Evolutionary conservation across 2,888 invertebrate genomes (phyloP).

Genomic region (Eilema caniola): DNA sequence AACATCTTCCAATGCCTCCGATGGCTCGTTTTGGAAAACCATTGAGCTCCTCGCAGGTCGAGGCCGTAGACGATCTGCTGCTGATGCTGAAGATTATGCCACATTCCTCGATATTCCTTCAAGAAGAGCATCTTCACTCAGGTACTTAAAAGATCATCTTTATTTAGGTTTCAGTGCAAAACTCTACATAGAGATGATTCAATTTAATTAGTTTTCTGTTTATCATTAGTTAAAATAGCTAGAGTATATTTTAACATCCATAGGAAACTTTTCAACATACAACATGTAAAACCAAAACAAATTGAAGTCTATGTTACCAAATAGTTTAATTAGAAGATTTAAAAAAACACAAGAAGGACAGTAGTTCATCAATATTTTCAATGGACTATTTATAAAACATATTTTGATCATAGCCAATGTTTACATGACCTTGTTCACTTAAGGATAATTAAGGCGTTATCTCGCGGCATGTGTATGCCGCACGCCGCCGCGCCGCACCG

Average conservation of each 20-base stretch:
- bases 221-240: too few relatives aligned
- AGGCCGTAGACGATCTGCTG: constrained; percentile 80
- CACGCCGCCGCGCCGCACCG: neutral
- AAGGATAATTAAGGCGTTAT: constrained; percentile 41
- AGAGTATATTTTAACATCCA: neutral
- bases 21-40: constrained; percentile 88
- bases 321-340: neutral
- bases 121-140: constrained; percentile 73
- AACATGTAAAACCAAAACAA: neutral
- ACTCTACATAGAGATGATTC: neutral
- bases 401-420: constrained; percentile 31
- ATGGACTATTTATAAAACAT: constrained; percentile 25
- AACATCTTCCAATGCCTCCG: constrained; percentile 76
- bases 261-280: neutral
- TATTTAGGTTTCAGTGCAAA: neutral
- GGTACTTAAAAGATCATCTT: constrained; percentile 59
- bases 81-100: constrained; percentile 73
- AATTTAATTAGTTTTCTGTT: too few relatives aligned
- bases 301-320: neutral
- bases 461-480: constrained; percentile 25
- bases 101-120: constrained; percentile 55
- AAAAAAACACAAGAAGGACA: neutral
- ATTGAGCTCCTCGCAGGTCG: constrained; percentile 87
- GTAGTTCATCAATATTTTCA: neutral
- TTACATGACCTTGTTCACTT: constrained; percentile 30